Base-by-base conservation (phyloP, 2,888 invertebrate genomes). In the Xanthia togata region DNA sequence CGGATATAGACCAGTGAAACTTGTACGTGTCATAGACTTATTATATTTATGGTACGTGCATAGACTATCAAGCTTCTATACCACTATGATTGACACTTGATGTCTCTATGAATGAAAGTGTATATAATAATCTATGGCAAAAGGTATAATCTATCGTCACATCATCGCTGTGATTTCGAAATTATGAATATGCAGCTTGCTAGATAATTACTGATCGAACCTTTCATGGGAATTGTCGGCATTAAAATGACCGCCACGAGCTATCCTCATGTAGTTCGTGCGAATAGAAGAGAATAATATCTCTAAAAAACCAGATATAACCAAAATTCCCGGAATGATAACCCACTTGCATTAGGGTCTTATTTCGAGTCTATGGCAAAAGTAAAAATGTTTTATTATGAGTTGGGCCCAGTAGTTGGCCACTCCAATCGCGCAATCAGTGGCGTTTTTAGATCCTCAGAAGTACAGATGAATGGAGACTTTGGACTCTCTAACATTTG, bases 81-180 rank as follows among this genome's bases (percentile, higher is more conserved):
- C 23, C 44, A 35, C 60, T 80, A 74, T 82, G 82, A 85, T 81
- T 81, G 85, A 85, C 82, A 82, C 59, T 81, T 81, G 82, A 85
- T 75, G 64, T 84, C 62, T 74, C 60, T 79, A 79, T 74, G 70
- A 85, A 60, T 74, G 81, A 84, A 81, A 81, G 81, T 84, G 69
- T 79, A 41, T 79, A 41, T 67, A 78, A 70, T 77, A 75, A 67
- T 67, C 55, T 82, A 35, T 82, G 76, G 65, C 60, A 4, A 31
- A 12, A 26, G 8, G 59, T 68, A 50, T 83, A 83, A 64, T 79
- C 53, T 65, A 4, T 41, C 23, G 38, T 14, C 55, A 11, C 62
- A 81, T 81, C 81, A 74, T 53, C 26, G 59, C 12, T 17, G 0
- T 2, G 31, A 59, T 79, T 69, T 68, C 53, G 62, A 81, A 73